These are phyloP conservation scores for Thecocarcelia acutangulata DNA, from an alignment of 2,888 invertebrate genomes.

Conservation along the genomic window DNA sequence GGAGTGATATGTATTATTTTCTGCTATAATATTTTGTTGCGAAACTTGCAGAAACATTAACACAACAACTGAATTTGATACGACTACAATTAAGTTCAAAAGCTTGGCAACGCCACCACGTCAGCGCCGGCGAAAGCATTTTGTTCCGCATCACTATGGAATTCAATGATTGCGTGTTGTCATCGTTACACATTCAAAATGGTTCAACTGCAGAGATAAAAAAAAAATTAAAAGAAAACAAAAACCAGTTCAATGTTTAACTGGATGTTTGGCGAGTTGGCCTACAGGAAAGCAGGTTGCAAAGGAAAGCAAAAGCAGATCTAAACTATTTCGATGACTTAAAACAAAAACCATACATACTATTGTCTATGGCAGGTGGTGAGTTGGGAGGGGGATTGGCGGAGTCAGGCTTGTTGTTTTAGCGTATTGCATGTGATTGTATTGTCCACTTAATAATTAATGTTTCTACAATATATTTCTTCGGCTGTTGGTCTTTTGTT, in stretches of 20 bases:
- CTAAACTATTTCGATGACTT: neutral
- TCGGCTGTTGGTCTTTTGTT: slow-evolving; percentile 7
- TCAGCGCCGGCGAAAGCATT: slow-evolving; percentile 50
- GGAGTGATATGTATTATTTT: too few species aligned
- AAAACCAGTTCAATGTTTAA: slow-evolving; percentile 28
- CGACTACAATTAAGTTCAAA: slow-evolving; percentile 54
- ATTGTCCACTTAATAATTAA: slow-evolving; percentile 27
- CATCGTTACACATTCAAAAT: slow-evolving; percentile 42
- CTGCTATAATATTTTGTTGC: slow-evolving; percentile 19
- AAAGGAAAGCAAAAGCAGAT: too few species aligned
- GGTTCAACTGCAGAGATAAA: slow-evolving; percentile 23
- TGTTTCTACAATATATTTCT: slow-evolving; percentile 27
- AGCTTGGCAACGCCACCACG: slow-evolving; percentile 45
- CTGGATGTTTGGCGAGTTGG: neutral
- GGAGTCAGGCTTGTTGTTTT: too few species aligned
- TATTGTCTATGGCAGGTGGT: too few species aligned
- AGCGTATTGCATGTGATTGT: slow-evolving; percentile 40
- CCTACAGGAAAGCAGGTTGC: slow-evolving; percentile 2
- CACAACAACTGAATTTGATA: slow-evolving; percentile 38
- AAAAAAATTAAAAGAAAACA: too few species aligned
- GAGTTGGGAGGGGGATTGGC: too few species aligned
- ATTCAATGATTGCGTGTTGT: slow-evolving; percentile 55
- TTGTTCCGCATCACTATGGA: slow-evolving; percentile 60
- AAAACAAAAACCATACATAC: neutral
- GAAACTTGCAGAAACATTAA: slow-evolving; percentile 24